Base-by-base conservation (phyloP, 2,888 invertebrate species). In the Liodrosophila aerea region DNA sequence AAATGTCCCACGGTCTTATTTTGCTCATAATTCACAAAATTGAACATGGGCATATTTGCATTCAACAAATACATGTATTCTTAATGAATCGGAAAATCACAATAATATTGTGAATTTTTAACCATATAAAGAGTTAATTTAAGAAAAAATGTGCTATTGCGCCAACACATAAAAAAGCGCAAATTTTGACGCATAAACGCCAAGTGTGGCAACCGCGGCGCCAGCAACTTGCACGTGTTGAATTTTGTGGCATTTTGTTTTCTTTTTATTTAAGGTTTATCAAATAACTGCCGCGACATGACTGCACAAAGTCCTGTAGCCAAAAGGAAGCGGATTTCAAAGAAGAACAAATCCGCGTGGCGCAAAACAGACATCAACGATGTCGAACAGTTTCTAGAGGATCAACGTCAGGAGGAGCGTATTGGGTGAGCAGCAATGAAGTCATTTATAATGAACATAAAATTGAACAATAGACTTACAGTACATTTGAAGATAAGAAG, bases 331-430 rank as follows among this genome's bases (percentile, higher is more conserved):
- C 86, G 86, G 33, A 87, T 89, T 58, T 90, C 90, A 0, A 90
- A 94, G 89, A 95, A 95, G 88, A 95, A 92, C 51, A 97, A 97
- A 90, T 93, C 93, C 68, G 93, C 95, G 0, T 97, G 97, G 98
- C 93, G 96, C 52, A 97, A 97, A 90, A 93, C 94, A 33, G 94
- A 97, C 88, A 94, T 95, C 13, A 91, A 92, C 58, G 97, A 98
- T 90, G 95, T 98, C 0, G 97, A 98, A 77, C 93, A 94, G 4
- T 97, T 94, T 88, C 90, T 98, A 8, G 97, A 97, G 73, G 95
- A 96, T 59, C 92, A 95, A 88, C 92, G 97, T 52, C 91, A 95
- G 7, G 96, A 97, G 72, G 96, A 97, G 91, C 92, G 97, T 87
- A 92, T 97, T 50, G 97, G 97, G 94, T 94, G 89, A 91, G n/a